Base-by-base conservation (phyloP, 2,113 vertebrate genomes). In the Mungos mungo region DNA sequence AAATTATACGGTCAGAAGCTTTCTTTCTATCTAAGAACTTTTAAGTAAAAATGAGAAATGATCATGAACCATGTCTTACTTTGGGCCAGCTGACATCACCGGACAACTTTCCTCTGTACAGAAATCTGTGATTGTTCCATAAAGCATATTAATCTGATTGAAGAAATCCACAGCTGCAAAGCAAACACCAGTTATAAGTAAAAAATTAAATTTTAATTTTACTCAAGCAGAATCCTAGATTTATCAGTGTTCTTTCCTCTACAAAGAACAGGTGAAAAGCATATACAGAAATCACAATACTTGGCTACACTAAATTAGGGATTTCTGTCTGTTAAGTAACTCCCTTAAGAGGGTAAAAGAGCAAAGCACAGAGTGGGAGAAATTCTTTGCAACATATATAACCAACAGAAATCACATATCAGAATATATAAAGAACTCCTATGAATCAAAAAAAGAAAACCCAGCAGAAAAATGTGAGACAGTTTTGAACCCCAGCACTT, bases 61-160 rank as follows among this genome's bases (percentile, higher is more conserved):
- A 57, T 74, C n/a, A 65, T 41, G 27, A 60, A 14, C 15, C 5
- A 0, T 16, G 23, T 88, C 99, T 99, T 99, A 99, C 99, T 99
- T 99, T 27, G 99, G 99, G 60, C 99, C 99, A 88, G 99, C 99
- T 96, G 99, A 99, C 99, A 99, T 99, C 69, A 99, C 98, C 0
- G 99, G 98, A 97, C 99, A 99, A 97, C 99, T 99, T 97, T 99
- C 99, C 95, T 99, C 99, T 0, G 99, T 99, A 98, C 99, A 99
- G 98, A 99, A 99, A 95, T 99, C 99, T 0, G 99, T 99, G 80
- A 99, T 99, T 94, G 99, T 99, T 82, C 99, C 99, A 41, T 99
- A 99, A 45, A 99, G 99, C 99, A 99, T 99, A 68, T 99, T 99
- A 98, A 99, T 99, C 98, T 99, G 99, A 98, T 99, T 99, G 98